Evolutionary conservation across 2,888 invertebrate species (phyloP), one percentile per base, ranked within the genome.

Genomic region (Drosophila antonietae): DNA sequence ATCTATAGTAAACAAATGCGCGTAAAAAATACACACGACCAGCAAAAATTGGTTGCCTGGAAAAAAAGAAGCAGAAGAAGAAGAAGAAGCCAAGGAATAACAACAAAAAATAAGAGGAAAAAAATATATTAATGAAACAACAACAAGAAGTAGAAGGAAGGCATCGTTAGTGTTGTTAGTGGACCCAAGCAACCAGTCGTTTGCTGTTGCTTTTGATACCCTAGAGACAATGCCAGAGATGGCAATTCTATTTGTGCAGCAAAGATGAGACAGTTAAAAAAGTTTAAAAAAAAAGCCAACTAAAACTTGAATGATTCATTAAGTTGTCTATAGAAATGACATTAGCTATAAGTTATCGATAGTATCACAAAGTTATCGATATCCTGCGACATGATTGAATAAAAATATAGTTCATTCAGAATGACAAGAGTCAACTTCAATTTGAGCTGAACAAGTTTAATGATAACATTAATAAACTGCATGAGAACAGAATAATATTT

Each of bases 1-100:
- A 87, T 86, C 84, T 78, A 60, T 82, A 87, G 83, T 83, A 83
- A 83, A 83, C 83, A 83, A 83, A 87, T 72, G 89, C 83, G 89
- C 83, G 89, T 83, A 83, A 83, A 89, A 83, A 77, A 71, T 62
- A 77, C 81, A 83, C 71, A 86, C 68, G 58, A 44, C 60, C 69
- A 78, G 70, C 66, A 56, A 78, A 84, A 83, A 73, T 72, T 80
- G 81, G 68, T 63, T 71, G 82, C 61, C 63, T 68, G 61, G 47
- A 60, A 61, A 64, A 64, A 64, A 28, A n/a, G 31, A 49, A 31
- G 31, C 31, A 10, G 31, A 28, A 9, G 28, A 28, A 10, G 28
- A 28, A 10, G 31, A 63, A 55, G 62, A 60, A 66, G 44, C 60
- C 28, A 62, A 63, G 52, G 56, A 68, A 59, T 37, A 44, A 69